A percentile compares a stretch with the other conserved stretches of the same genome.
Evolutionary conservation across 2,888 invertebrate genomes (phyloP).

Genomic region (Nasonovia ribisnigri): DNA sequence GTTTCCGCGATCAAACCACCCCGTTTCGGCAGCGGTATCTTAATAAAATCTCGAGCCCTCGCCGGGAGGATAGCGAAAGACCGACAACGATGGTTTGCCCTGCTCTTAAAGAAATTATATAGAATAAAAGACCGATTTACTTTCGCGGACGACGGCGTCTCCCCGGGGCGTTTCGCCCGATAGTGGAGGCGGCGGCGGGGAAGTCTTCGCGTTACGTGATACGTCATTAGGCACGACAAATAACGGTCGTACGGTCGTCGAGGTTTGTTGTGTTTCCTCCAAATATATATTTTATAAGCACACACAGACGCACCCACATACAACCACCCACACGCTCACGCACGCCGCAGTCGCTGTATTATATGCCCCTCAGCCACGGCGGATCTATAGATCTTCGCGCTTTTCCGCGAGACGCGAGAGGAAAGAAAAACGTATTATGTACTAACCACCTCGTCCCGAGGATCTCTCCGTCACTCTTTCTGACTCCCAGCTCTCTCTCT

Average conservation of each 20-base stretch:
- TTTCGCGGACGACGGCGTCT: not conserved
- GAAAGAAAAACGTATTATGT: not conserved
- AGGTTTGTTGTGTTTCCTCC: constrained; percentile 30
- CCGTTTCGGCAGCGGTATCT: not conserved
- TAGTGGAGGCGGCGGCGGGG: not conserved
- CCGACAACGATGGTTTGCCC: constrained; percentile 18
- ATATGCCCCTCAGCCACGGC: not conserved
- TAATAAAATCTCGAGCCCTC: not conserved
- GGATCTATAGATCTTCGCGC: not conserved
- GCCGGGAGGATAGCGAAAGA: not conserved
- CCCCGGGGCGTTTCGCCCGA: not conserved
- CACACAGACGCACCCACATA: not conserved
- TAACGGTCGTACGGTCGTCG: constrained; percentile 1
- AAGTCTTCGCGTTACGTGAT: constrained; percentile 23
- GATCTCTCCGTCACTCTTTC: not conserved
- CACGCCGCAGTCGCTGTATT: not conserved
- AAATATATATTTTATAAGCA: not conserved
- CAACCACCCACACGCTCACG: not conserved
- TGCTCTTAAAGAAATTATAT: constrained; percentile 32
- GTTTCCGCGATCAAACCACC: not conserved
- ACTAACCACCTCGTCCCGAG: not conserved
- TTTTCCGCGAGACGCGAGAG: not conserved
- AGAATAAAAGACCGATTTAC: constrained; percentile 29
- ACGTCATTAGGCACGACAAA: constrained; percentile 52
- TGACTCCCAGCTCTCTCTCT: too few species aligned